Evolutionary conservation across 35 echinoderm and acorn worm genomes (phyloP).

Genomic region (Heliocidaris tuberculata): DNA sequence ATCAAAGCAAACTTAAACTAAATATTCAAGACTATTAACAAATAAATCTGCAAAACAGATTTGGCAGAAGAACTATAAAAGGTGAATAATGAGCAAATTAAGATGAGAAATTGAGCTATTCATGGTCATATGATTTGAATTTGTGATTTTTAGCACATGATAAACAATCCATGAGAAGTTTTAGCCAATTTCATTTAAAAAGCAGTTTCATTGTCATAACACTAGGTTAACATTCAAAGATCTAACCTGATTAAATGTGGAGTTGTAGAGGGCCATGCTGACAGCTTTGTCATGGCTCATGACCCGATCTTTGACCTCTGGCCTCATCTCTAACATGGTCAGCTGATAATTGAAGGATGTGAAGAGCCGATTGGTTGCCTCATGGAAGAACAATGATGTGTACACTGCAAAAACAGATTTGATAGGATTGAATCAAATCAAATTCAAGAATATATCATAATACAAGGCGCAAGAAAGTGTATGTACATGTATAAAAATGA

Average conservation of each 20-base stretch:
- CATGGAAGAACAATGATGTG: constrained; percentile 91
- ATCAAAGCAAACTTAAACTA: not conserved
- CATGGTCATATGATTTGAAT: not conserved
- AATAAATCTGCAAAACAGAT: not conserved
- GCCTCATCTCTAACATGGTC: constrained; percentile 90
- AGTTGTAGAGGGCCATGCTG: constrained; percentile 82
- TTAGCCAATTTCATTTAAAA: not conserved
- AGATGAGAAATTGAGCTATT: not conserved
- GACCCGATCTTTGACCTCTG: constrained; percentile 92
- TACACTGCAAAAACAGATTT: constrained; percentile 56
- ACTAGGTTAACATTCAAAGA: not conserved
- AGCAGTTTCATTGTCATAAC: not conserved
- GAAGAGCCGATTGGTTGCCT: constrained; percentile 80
- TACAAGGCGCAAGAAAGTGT: too few relatives aligned
- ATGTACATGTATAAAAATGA: too few relatives aligned
- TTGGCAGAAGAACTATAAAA: not conserved
- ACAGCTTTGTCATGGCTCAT: constrained; percentile 92
- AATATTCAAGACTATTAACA: not conserved
- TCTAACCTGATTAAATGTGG: constrained; percentile 74
- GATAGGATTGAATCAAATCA: not conserved
- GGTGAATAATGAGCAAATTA: not conserved
- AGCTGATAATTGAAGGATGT: constrained; percentile 93
- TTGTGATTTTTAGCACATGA: not conserved
- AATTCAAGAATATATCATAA: not conserved
- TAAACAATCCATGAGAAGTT: not conserved